Conservation (phyloP, 1,140 invertebrate genomes). For the Centruroides sculpturatus region DNA sequence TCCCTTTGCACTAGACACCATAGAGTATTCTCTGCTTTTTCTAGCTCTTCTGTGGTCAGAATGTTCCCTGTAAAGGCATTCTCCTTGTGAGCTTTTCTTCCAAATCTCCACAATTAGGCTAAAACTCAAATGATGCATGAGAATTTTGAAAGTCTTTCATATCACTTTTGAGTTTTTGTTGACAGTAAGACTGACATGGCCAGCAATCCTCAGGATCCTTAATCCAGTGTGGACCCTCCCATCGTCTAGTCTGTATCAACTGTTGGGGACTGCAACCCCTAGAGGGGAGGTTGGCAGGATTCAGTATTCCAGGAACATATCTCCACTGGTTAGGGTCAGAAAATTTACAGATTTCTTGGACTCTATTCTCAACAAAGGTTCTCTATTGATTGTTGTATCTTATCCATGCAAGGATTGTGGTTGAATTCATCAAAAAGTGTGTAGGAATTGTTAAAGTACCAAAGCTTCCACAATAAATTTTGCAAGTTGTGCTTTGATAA, state of each 20-base stretch:
- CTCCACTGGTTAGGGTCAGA: background rate
- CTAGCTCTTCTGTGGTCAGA: background rate
- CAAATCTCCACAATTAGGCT: too few species aligned
- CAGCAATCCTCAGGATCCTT: background rate
- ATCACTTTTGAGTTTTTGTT: too few species aligned
- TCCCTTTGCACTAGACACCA: background rate
- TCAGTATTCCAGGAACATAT: background rate
- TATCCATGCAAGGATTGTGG: conserved; percentile 1
- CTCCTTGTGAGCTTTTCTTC: too few species aligned
- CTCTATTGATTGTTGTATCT: background rate
- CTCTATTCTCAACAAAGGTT: background rate
- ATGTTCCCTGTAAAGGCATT: background rate
- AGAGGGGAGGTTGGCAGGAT: background rate
- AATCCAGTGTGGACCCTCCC: conserved; percentile 7
- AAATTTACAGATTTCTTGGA: background rate
- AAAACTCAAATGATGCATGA: too few species aligned
- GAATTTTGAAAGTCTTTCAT: too few species aligned
- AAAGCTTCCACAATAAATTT: background rate
- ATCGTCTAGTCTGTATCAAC: background rate
- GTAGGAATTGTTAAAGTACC: background rate
- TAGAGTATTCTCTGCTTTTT: background rate
- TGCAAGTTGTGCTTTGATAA: background rate
- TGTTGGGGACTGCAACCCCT: background rate
- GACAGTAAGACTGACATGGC: background rate
- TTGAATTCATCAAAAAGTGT: conserved; percentile 5